Evolutionary conservation across 2,888 invertebrate genomes (phyloP).

Genomic region (Leptopilina syphax): DNA sequence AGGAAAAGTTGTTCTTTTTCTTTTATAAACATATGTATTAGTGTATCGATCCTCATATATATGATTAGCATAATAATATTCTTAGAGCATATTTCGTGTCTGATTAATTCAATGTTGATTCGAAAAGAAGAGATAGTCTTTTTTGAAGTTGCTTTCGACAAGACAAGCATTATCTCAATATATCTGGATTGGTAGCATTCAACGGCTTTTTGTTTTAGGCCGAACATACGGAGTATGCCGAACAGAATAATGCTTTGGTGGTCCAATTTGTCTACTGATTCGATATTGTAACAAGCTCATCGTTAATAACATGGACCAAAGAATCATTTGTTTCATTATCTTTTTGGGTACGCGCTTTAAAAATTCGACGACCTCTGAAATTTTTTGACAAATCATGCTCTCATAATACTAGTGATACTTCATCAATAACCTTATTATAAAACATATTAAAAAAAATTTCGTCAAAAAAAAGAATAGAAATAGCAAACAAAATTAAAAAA

Average conservation of each 20-base stretch:
- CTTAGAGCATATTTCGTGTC: conserved; percentile 23
- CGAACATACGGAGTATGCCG: conserved; percentile 63
- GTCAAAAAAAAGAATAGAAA: too few species aligned
- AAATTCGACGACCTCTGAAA: conserved; percentile 23
- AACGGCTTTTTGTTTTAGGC: conserved; percentile 62
- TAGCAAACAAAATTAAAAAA: too few species aligned
- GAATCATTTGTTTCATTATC: conserved; percentile 59
- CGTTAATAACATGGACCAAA: conserved; percentile 69
- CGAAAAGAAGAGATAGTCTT: conserved; percentile 15
- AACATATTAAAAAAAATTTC: not conserved
- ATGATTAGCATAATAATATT: conserved; percentile 13
- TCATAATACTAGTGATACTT: not conserved
- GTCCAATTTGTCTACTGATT: conserved; percentile 76
- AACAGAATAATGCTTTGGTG: conserved; percentile 70
- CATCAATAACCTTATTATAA: not conserved
- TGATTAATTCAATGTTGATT: conserved; percentile 34
- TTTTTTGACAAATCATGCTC: conserved; percentile 36
- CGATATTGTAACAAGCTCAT: conserved; percentile 76
- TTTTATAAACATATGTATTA: not conserved
- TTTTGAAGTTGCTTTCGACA: conserved; percentile 43
- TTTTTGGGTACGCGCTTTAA: conserved; percentile 48
- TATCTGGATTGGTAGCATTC: conserved; percentile 64
- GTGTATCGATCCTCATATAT: not conserved
- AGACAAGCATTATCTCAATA: conserved; percentile 62
- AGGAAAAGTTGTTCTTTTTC: conserved; percentile 4